Evolutionary conservation across 2,113 vertebrate genomes (phyloP).

Genomic region (Thunnus thynnus): DNA sequence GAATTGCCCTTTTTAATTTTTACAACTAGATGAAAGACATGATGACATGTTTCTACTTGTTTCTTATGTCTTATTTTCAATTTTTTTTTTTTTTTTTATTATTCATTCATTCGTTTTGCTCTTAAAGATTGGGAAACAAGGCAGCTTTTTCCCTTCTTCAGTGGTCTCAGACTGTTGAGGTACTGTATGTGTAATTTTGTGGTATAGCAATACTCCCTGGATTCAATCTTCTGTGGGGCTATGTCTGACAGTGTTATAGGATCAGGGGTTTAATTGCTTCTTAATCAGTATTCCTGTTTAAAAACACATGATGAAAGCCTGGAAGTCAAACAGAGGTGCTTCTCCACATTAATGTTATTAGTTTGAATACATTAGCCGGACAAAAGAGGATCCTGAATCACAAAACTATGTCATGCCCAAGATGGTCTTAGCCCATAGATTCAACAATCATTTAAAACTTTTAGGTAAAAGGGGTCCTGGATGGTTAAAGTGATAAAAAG

Average conservation of each 20-base stretch:
- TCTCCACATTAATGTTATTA: not conserved
- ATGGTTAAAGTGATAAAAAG: not conserved
- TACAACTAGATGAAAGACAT: not conserved
- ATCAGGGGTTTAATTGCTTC: not conserved
- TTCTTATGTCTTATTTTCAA: too few relatives aligned
- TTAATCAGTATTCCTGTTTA: conserved; percentile 4
- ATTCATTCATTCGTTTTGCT: not conserved
- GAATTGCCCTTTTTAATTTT: not conserved
- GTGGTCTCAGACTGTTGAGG: not conserved
- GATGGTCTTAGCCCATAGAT: not conserved
- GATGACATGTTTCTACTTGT: too few relatives aligned
- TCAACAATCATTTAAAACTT: not conserved
- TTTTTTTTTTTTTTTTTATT: too few relatives aligned
- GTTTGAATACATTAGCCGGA: conserved; percentile 6
- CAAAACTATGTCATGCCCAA: not conserved
- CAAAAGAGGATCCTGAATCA: not conserved
- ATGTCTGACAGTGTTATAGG: too few relatives aligned
- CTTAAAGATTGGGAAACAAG: conserved; percentile 22
- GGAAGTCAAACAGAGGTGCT: not conserved
- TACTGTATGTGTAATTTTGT: conserved; percentile 6
- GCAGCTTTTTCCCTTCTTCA: not conserved
- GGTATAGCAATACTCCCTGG: not conserved
- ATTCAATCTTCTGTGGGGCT: not conserved
- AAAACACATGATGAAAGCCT: not conserved
- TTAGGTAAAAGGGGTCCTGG: not conserved